phyloP scores from a whole-genome alignment of 2,797 vertebrate genomes.

The Pseudomugil gertrudae region DNA sequence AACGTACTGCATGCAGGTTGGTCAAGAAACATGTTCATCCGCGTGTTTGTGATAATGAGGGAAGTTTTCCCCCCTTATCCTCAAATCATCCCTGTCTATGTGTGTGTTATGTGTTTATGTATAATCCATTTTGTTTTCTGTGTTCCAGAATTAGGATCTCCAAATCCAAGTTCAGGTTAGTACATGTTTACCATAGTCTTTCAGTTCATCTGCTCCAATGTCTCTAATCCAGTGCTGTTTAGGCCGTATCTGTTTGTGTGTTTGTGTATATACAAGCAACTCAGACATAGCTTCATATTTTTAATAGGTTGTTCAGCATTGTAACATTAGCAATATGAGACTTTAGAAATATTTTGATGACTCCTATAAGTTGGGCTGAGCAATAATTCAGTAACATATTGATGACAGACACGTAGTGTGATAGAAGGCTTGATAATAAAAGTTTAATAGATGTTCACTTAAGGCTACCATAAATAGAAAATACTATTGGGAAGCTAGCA shows the following conservation, averaged over 20 bases:
- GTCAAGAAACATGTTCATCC: conserved; percentile 29
- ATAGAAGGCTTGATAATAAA: no score
- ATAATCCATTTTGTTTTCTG: conserved; percentile 90
- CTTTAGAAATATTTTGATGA: neutral
- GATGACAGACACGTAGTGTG: no score
- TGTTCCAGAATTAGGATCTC: conserved; percentile 99
- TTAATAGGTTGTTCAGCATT: neutral
- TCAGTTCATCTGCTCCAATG: conserved; percentile 50
- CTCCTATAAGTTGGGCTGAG: neutral
- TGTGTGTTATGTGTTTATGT: conserved; percentile 79
- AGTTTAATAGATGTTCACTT: no score
- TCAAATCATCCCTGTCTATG: conserved; percentile 71
- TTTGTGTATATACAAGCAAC: conserved; percentile 23
- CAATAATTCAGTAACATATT: no score
- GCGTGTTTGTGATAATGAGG: conserved; percentile 29
- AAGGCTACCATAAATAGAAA: no score
- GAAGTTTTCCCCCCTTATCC: conserved; percentile 22
- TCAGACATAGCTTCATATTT: neutral
- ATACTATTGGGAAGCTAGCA: no score
- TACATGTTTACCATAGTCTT: conserved; percentile 77
- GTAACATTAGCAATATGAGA: no score
- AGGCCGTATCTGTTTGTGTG: conserved; percentile 30
- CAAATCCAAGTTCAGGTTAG: conserved; percentile 99
- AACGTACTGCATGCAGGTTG: conserved; percentile 11
- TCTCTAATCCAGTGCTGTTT: conserved; percentile 45